A percentile compares a stretch with the other conserved stretches of the same genome.
These are phyloP conservation scores for Alligator sinensis DNA, from an alignment of 2,113 vertebrate genomes.

Conservation along the genomic window DNA sequence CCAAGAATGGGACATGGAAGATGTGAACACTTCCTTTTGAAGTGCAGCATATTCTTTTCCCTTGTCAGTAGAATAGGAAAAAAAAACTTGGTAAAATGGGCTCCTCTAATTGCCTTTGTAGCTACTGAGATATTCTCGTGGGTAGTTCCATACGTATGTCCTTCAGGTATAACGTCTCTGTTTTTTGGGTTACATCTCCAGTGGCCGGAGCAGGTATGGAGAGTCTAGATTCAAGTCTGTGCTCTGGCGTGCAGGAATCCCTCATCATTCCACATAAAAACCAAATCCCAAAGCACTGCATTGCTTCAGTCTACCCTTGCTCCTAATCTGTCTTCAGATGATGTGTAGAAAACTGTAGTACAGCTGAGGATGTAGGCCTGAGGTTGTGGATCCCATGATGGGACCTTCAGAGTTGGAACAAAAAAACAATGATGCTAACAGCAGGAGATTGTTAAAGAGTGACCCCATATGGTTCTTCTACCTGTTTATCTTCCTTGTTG, in stretches of 20 bases:
- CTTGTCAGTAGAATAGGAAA: too few relatives aligned
- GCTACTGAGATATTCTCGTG: background rate
- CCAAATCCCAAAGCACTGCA: background rate
- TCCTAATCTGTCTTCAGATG: background rate
- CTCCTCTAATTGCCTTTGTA: background rate
- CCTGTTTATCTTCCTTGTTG: background rate
- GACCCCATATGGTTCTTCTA: background rate
- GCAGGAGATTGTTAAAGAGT: background rate
- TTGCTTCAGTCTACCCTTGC: background rate
- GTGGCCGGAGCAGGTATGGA: background rate
- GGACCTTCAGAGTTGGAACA: fast-evolving
- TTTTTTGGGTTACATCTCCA: background rate
- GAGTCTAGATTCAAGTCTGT: background rate
- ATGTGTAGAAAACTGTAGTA: background rate
- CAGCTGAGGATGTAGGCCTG: background rate
- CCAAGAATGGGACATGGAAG: background rate
- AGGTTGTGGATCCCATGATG: background rate
- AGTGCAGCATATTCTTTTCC: too few relatives aligned
- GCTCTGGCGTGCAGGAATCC: background rate
- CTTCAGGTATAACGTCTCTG: background rate
- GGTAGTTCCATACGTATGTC: background rate
- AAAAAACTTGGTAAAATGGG: too few relatives aligned
- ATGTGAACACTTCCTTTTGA: background rate
- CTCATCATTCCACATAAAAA: background rate
- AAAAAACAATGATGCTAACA: background rate